phyloP scores from a whole-genome alignment of 2,888 invertebrate species.

The Drosophila anceps region DNA sequence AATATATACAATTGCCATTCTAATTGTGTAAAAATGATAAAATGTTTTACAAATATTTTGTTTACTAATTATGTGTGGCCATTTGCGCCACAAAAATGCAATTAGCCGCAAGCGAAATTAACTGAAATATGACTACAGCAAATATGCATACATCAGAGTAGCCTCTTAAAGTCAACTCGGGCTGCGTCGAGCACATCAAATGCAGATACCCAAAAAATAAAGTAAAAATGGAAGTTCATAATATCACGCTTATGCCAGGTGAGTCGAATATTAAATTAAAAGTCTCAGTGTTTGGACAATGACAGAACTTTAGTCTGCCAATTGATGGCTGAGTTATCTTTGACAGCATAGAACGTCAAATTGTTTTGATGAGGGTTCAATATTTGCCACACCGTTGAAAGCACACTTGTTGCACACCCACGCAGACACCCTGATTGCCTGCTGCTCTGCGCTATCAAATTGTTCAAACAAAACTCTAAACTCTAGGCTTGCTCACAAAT shows the following conservation, averaged over 20 bases:
- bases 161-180: constrained; percentile 13
- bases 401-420: constrained; percentile 55
- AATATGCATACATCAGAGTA: constrained; percentile 11
- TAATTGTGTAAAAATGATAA: constrained; percentile 62
- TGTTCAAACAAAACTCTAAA: constrained; percentile 64
- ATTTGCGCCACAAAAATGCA: constrained; percentile 65
- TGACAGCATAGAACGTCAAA: constrained; percentile 69
- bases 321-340: constrained; percentile 66
- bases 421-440: constrained; percentile 11
- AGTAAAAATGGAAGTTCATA: constrained; percentile 13
- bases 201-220: constrained; percentile 31
- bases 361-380: constrained; percentile 68
- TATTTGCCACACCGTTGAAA: constrained; percentile 45
- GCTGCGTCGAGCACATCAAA: constrained; percentile 26
- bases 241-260: constrained; percentile 57
- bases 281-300: constrained; percentile 47
- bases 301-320: constrained; percentile 37
- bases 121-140: constrained; percentile 23
- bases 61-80: constrained; percentile 50
- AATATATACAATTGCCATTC: constrained; percentile 42
- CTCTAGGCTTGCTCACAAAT: constrained; percentile 63
- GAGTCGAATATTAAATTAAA: constrained; percentile 31
- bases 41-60: constrained; percentile 56
- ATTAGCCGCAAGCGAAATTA: constrained; percentile 61
- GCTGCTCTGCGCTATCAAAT: constrained; percentile 55